Base-by-base conservation (phyloP, 2,113 vertebrate genomes). In the Pontoporia blainvillei region DNA sequence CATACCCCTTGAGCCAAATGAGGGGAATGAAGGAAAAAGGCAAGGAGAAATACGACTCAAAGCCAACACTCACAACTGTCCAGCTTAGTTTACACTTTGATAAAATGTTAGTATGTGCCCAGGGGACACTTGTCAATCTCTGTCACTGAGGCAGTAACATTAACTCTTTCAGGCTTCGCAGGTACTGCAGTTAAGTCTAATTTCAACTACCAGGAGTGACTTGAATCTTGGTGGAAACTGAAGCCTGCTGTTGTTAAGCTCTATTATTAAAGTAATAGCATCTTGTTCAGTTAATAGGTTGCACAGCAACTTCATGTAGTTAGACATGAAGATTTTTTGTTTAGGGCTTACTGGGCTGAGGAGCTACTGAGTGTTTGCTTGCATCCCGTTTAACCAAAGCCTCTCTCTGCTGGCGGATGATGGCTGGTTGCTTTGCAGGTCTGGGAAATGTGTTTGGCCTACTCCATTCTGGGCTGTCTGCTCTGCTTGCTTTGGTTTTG, bases 401-500 rank as follows among this genome's bases (percentile, higher is more conserved):
- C 7, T 46, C 69, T 93, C 76, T 97, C 96, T 71, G 95, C 86
- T 97, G 95, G 79, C 90, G 82, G 57, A 62, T 79, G 94, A 92
- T 88, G 46, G 61, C 39, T 34, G 44, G 76, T 73, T 96, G 39
- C 92, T 88, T 75, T 92, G 88, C 85, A 89, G 94, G 46, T 97
- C 92, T 96, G 83, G 75, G 87, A 97, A 61, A 88, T 67, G 82
- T 97, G 96, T 93, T 97, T 69, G 91, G 96, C 95, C 96, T 75
- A 36, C 67, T 93, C 21, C 57, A 1, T 25, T 89, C 87, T 21
- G 89, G 93, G 54, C 61, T 90, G 71, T 87, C 92, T 94, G 93
- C 97, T 98, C 95, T 86, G 88, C 97, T 98, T 97, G 94, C 92
- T 97, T 97, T 93, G 71, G 79, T 98, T 98, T 98, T 98, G 96